Conservation (phyloP, 2,797 vertebrate genomes). For the Gobio occitaniae region DNA sequence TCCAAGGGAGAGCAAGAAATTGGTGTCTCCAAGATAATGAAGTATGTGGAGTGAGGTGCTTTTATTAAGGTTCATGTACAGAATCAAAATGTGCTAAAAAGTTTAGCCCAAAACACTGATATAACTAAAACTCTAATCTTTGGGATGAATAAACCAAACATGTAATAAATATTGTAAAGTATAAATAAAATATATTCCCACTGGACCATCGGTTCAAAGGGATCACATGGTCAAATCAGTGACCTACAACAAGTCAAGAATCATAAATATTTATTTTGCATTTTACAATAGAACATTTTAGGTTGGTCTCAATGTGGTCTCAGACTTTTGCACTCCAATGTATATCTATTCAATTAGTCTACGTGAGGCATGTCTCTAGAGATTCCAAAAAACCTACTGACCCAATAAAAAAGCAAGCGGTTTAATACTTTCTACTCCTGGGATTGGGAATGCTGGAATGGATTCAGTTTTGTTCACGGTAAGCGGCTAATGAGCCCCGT, state of each 20-base stretch:
- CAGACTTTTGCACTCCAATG: not conserved
- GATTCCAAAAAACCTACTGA: not conserved
- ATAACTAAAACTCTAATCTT: not conserved
- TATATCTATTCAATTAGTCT: not conserved
- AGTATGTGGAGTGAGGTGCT: slow-evolving; percentile 34
- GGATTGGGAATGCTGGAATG: slow-evolving; percentile 39
- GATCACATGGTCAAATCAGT: not conserved
- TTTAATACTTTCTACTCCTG: not conserved
- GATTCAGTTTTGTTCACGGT: slow-evolving; percentile 35
- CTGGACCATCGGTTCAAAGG: not conserved
- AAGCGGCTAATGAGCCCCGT: slow-evolving; percentile 27
- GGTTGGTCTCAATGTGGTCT: not conserved
- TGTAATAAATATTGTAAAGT: not conserved
- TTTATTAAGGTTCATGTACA: slow-evolving; percentile 12
- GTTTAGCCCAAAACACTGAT: not conserved
- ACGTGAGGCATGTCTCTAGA: not conserved
- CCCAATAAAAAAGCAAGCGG: not conserved
- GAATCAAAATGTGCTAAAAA: not conserved
- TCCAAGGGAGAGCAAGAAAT: slow-evolving; percentile 46
- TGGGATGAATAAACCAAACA: not conserved
- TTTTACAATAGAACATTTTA: not conserved
- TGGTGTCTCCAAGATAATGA: slow-evolving; percentile 41
- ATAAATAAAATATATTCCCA: not conserved
- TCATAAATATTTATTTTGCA: not conserved
- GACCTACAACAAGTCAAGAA: not conserved